Base-by-base conservation (phyloP, 1,140 invertebrate species). In the Caerostris darwini region DNA sequence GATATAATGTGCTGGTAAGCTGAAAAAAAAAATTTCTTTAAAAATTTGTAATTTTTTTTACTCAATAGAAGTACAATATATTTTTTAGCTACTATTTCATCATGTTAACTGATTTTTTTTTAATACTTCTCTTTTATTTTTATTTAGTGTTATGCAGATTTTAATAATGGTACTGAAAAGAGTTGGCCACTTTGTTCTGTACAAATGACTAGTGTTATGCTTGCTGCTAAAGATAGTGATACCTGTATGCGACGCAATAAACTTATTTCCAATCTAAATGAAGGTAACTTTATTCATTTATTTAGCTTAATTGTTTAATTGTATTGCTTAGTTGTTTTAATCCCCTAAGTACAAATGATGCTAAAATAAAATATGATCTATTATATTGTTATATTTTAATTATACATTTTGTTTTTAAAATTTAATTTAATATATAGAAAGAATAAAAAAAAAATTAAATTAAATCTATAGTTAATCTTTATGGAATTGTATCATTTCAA, bases 201-300 rank as follows among this genome's bases (percentile, higher is more conserved):
- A 5, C 97, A 99, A 96, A 96, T 99, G 94, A 97, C 97, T 95
- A 97, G 98, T 3, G 98, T 98, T 95, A 99, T 99, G 98, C 97
- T 97, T 96, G 98, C 98, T 3, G 98, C 98, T 7, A 97, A 98
- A 1, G 97, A 98, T 96, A 97, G 98, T 12, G 97, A 97, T 94
- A 98, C 98, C 0, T 99, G 99, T 96, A 97, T 98, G 58, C 97
- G 97, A 95, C 95, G 97, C 50, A 96, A 96, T 64, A 95, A 95
- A 53, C 91, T 96, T 58, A 94, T 95, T 87, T 95, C 95, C 12
- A 96, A 96, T 94, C 95, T 97, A 5, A 96, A 96, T 95, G 96
- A 96, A 95, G 96, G 95, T 95, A 95, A 95, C 34, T 34, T 34
- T 34, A 34, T 34, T 34, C 34, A 34, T 34, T 34, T 34, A 34